Base-by-base conservation (phyloP, 2,797 vertebrate genomes). In the Acanthurus tractus region DNA sequence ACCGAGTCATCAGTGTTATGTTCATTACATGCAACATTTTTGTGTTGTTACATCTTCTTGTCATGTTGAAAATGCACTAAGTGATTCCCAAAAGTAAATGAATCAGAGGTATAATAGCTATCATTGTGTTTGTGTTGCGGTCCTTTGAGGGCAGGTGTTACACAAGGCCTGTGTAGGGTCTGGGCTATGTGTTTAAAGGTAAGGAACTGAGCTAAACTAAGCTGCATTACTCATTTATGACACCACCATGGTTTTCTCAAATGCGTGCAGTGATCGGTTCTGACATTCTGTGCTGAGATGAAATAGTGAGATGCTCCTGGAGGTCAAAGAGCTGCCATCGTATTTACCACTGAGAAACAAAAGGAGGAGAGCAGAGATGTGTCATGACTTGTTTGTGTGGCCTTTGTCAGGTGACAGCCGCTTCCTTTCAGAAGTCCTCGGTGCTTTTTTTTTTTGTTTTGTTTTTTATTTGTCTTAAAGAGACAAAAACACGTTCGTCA, bases 181-280 rank as follows among this genome's bases (percentile, higher is more conserved):
- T 49, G 70, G 69, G 75, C 80, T 45, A 78, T 87, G 86, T 80
- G 79, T 69, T 75, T 76, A 73, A 70, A 90, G 76, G 65, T 62
- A 78, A 81, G 81, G 62, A 79, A 67, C 50, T 69, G 74, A 90
- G 82, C 89, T 74, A 84, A 91, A 90, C 81, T 85, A 89, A 89
- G 90, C 78, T 42, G 86, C 86, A 87, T 93, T 91, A 89, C 76
- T 94, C 89, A 88, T 88, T 84, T 45, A 70, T 92, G 88, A 88
- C 87, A 69, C 70, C 70, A 68, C 54, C 87, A 34, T 80, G 85
- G 77, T 34, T 34, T 87, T 86, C 85, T 91, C 87, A 86, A 74
- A 93, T 85, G 88, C 85, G 81, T 23, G 75, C 80, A 8, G 79
- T 76, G 89, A 93, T 92, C 86, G 34, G 73, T 71, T 57, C 81